Base-by-base conservation (phyloP, 2,113 vertebrate genomes). In the Microtus oregoni region DNA sequence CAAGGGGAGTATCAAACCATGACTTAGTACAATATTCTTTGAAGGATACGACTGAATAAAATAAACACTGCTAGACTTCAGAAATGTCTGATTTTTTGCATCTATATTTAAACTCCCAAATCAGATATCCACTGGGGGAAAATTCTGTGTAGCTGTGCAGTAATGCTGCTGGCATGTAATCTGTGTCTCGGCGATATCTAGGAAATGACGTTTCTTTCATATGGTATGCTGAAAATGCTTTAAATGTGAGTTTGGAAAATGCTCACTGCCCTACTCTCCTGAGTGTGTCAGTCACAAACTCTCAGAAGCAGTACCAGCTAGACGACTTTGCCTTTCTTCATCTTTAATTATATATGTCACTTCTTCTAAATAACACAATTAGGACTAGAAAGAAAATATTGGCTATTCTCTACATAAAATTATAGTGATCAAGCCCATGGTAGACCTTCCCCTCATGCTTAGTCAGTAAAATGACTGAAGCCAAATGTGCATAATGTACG, bases 301-400 rank as follows among this genome's bases (percentile, higher is more conserved):
- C 97, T 96, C 94, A 94, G 38, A 47, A 94, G 8, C 55, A 88
- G 50, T 89, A 14, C 41, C 58, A 89, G 19, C 52, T 73, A 90
- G 73, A 86, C 79, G 52, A 86, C 94, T 75, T 92, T 81, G 14
- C 76, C 78, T 93, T 91, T 86, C 52, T 97, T 97, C 28, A 90
- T 94, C 94, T 97, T 97, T 79, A 97, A 95, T 87, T 63, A 90
- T 86, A 94, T 58, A 96, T 22, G 50, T 96, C 73, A 96, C 83
- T 86, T 73, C 83, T 93, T 86, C 65, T 47, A 95, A 94, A 78
- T 68, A 93, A 86, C 65, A 91, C 65, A 6, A 55, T 96, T 73
- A 96, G 55, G 63, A 97, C 50, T 68, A 0, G 14, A 86, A 92
- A 81, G 35, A 97, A 94, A 95, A 91, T n/a, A 65, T 44, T 67